Evolutionary conservation across 2,888 invertebrate genomes (phyloP).

Genomic region (Melanophora roralis): DNA sequence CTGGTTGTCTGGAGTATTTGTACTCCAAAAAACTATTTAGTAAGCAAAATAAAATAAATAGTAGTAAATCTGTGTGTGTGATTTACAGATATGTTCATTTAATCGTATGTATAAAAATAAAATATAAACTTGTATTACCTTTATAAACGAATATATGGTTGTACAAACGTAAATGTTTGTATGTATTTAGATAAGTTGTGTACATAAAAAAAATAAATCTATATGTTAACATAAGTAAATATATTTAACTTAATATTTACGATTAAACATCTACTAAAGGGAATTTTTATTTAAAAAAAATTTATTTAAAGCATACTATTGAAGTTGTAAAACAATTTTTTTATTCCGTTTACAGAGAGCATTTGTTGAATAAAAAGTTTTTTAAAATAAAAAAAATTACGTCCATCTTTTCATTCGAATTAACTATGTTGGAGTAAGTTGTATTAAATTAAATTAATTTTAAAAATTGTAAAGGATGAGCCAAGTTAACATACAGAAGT

Average conservation of each 20-base stretch:
- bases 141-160: not conserved
- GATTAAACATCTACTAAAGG: not conserved
- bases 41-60: constrained; percentile 33
- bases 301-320: constrained; percentile 7
- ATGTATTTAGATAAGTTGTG: too few species aligned
- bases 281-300: not conserved
- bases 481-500: too few species aligned
- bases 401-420: constrained; percentile 11
- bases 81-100: constrained; percentile 22
- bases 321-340: not conserved
- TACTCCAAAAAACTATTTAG: constrained; percentile 43
- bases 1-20: constrained; percentile 42
- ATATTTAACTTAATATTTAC: constrained; percentile 13
- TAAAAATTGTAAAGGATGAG: too few species aligned
- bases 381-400: too few species aligned
- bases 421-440: not conserved
- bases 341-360: not conserved
- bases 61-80: not conserved
- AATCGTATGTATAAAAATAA: not conserved
- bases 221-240: constrained; percentile 29
- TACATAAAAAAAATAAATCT: too few species aligned
- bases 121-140: not conserved
- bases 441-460: too few species aligned
- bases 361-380: not conserved
- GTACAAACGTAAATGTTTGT: too few species aligned